phyloP scores from a whole-genome alignment of 30 jellyfish, hydroid and myxozoan species.

The Hydractinia echinata region DNA sequence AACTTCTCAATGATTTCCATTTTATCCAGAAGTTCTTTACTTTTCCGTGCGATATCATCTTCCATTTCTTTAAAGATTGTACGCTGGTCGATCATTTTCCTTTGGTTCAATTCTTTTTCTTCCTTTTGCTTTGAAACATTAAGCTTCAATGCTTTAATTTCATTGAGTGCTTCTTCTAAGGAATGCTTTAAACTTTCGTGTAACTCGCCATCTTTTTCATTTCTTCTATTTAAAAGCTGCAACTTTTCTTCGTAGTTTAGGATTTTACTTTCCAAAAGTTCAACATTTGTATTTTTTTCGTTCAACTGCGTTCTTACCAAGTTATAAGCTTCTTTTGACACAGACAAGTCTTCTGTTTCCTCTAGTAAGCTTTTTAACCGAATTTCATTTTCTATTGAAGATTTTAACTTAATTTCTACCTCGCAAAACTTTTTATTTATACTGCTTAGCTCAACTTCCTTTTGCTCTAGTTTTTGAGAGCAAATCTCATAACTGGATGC shows the following conservation, averaged over 20 bases:
- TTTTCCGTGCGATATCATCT: neutral
- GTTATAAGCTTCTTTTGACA: conserved; percentile 24
- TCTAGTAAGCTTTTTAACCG: conserved; percentile 7
- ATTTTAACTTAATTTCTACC: neutral
- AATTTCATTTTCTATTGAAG: neutral
- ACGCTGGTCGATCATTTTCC: neutral
- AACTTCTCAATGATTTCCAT: neutral
- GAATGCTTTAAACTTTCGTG: conserved; percentile 1
- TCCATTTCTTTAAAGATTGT: neutral
- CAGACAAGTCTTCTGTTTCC: conserved; percentile 3
- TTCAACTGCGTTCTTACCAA: conserved; percentile 6
- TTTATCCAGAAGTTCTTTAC: neutral
- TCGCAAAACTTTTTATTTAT: neutral
- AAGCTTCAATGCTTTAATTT: neutral
- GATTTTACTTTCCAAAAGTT: neutral
- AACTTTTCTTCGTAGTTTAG: conserved; percentile 4
- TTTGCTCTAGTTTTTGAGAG: neutral
- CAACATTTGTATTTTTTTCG: neutral
- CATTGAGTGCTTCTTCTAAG: neutral
- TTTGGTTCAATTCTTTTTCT: conserved; percentile 2
- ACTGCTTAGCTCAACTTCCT: neutral
- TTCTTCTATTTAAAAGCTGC: neutral
- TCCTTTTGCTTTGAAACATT: neutral
- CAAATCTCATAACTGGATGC: neutral
- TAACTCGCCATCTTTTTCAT: neutral